phyloP scores from a whole-genome alignment of 37 sponge, comb jelly and placozoan species.

The Eunapius fragilis region DNA sequence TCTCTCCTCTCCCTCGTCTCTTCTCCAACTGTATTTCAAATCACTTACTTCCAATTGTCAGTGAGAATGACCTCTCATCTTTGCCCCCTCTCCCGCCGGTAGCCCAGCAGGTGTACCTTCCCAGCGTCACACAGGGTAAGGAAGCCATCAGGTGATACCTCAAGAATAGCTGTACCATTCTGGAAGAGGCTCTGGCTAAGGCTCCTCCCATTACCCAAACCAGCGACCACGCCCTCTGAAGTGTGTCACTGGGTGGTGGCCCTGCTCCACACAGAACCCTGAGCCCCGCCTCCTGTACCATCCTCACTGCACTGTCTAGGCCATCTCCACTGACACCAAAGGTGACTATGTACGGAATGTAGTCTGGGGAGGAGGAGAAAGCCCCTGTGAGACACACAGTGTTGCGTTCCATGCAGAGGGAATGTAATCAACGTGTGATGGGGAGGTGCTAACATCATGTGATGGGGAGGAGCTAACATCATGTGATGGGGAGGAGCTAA shows the following conservation, averaged over 20 bases:
- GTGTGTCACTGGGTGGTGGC: constrained; percentile 11
- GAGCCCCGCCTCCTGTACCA: background rate
- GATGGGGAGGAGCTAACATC: too few species aligned
- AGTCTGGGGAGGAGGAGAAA: background rate
- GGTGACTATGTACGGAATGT: background rate
- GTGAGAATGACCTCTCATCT: constrained; percentile 18
- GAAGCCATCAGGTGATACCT: constrained; percentile 1
- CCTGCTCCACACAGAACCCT: constrained; percentile 19
- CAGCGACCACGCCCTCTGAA: constrained; percentile 23
- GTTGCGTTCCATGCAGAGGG: too few species aligned
- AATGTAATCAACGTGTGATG: too few species aligned
- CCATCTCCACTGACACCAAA: constrained; percentile 40
- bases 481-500: too few species aligned
- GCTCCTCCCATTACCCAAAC: constrained; percentile 5
- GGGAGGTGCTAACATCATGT: too few species aligned
- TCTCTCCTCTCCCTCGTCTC: too few species aligned
- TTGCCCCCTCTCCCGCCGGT: background rate
- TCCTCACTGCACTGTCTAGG: constrained; percentile 3
- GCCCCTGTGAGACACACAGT: too few species aligned
- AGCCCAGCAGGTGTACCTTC: constrained; percentile 25
- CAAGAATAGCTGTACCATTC: constrained; percentile 36
- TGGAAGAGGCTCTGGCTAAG: constrained; percentile 11
- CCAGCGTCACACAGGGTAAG: constrained; percentile 17
- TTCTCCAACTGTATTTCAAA: background rate
- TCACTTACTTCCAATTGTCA: constrained; percentile 29